Evolutionary conservation across 2,888 invertebrate genomes (phyloP).

Genomic region (Herminia tarsipennalis): DNA sequence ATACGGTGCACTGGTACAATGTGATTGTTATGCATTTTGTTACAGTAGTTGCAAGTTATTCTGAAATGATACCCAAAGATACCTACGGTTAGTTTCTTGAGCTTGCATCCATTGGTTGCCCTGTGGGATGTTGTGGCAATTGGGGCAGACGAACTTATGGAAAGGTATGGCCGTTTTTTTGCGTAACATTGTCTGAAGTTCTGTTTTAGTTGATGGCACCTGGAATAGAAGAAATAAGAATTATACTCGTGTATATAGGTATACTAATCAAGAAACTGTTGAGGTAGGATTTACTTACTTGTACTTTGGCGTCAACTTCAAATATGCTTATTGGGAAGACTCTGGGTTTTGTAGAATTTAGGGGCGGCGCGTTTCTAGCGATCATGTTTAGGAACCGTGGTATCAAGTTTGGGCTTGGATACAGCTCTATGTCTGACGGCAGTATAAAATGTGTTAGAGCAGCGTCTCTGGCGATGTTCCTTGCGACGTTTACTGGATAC

Average conservation of each 20-base stretch:
- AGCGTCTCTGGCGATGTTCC: conserved; percentile 94
- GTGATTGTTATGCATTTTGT: conserved; percentile 26
- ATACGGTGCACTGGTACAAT: conserved; percentile 24
- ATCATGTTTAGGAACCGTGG: conserved; percentile 94
- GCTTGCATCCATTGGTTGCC: conserved; percentile 93
- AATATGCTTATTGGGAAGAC: conserved; percentile 96
- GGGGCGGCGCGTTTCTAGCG: conserved; percentile 88
- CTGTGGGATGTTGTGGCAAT: conserved; percentile 95
- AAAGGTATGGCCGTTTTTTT: conserved; percentile 94
- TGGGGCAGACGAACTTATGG: conserved; percentile 95
- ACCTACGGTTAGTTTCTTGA: conserved; percentile 87
- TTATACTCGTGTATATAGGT: no score
- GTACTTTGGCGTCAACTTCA: conserved; percentile 89
- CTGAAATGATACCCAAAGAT: conserved; percentile 2
- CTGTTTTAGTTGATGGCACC: conserved; percentile 91
- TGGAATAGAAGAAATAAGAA: conserved; percentile 53
- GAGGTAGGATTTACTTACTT: conserved; percentile 59
- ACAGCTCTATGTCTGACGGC: conserved; percentile 95
- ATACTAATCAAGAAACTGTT: no score
- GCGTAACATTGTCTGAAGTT: conserved; percentile 89
- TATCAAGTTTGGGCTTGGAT: conserved; percentile 93
- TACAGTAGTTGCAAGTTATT: conserved; percentile 9
- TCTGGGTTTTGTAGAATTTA: conserved; percentile 85
- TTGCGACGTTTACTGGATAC: conserved; percentile 96
- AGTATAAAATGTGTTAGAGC: conserved; percentile 93